A percentile compares a stretch with the other conserved stretches of the same genome.
These are phyloP conservation scores for Maconellicoccus hirsutus DNA, from an alignment of 1,140 invertebrate species.

Conservation along the genomic window DNA sequence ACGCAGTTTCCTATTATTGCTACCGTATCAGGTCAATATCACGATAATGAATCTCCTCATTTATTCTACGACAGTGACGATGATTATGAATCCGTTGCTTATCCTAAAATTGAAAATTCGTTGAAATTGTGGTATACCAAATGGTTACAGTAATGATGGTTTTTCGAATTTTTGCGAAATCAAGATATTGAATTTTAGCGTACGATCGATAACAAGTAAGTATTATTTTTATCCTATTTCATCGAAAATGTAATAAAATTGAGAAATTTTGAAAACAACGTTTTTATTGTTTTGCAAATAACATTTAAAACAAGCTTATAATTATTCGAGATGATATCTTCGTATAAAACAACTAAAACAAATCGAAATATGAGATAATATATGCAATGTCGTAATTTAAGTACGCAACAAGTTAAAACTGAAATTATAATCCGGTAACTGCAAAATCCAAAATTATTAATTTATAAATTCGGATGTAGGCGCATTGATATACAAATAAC, in stretches of 20 bases:
- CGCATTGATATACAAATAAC: not conserved
- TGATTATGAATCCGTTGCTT: not conserved
- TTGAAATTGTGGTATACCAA: not conserved
- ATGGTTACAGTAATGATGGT: not conserved
- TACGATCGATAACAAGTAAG: too few species aligned
- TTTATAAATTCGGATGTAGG: not conserved
- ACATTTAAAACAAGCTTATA: slow-evolving; percentile 16
- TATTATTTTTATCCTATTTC: too few species aligned
- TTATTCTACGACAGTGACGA: not conserved
- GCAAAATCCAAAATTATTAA: not conserved
- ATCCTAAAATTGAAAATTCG: not conserved
- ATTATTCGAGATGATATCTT: not conserved
- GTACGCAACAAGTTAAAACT: not conserved
- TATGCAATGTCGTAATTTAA: not conserved
- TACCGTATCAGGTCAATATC: slow-evolving; percentile 9
- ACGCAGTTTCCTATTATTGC: not conserved
- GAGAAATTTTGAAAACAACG: not conserved
- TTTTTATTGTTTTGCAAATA: not conserved
- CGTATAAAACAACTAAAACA: not conserved
- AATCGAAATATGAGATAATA: not conserved
- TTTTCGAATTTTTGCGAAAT: too few species aligned
- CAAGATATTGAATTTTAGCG: too few species aligned
- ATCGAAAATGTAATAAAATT: too few species aligned
- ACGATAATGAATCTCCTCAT: not conserved
- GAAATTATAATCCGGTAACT: not conserved